These are phyloP conservation scores for Adoxophyes honmai DNA, from an alignment of 1,140 invertebrate genomes.

Conservation along the genomic window DNA sequence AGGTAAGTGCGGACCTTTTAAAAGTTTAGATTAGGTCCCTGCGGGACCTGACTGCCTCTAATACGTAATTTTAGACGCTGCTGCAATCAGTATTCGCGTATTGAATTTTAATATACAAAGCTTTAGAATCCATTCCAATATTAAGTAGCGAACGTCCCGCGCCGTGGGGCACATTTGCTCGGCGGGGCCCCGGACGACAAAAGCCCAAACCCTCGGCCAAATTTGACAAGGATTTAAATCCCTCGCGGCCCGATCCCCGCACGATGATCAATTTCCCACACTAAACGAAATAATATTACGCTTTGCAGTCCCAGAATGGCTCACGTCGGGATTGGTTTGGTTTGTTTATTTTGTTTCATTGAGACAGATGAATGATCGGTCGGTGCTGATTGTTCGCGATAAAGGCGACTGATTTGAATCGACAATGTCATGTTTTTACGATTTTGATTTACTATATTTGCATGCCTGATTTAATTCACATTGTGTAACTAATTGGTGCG, in stretches of 20 bases:
- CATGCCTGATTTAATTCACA: too few relatives aligned
- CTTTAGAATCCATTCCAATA: slow-evolving; percentile 18
- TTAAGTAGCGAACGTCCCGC: slow-evolving; percentile 17
- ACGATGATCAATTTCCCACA: slow-evolving; percentile 49
- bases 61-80: slow-evolving; percentile 7
- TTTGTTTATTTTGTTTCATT: slow-evolving; percentile 5
- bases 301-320: slow-evolving; percentile 16
- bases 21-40: not conserved
- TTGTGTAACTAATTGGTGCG: too few relatives aligned
- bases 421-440: too few relatives aligned
- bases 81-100: slow-evolving; percentile 13
- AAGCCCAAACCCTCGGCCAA: slow-evolving; percentile 29
- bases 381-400: not conserved
- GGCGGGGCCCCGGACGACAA: slow-evolving; percentile 26
- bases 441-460: too few relatives aligned
- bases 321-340: not conserved
- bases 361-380: not conserved
- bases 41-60: not conserved
- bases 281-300: slow-evolving; percentile 47
- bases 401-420: too few relatives aligned
- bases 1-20: too few relatives aligned
- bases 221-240: slow-evolving; percentile 46
- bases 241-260: slow-evolving; percentile 29
- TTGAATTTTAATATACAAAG: slow-evolving; percentile 16
- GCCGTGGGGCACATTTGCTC: slow-evolving; percentile 24